Base-by-base conservation (phyloP, 1,140 invertebrate species). In the Achroia grisella region DNA sequence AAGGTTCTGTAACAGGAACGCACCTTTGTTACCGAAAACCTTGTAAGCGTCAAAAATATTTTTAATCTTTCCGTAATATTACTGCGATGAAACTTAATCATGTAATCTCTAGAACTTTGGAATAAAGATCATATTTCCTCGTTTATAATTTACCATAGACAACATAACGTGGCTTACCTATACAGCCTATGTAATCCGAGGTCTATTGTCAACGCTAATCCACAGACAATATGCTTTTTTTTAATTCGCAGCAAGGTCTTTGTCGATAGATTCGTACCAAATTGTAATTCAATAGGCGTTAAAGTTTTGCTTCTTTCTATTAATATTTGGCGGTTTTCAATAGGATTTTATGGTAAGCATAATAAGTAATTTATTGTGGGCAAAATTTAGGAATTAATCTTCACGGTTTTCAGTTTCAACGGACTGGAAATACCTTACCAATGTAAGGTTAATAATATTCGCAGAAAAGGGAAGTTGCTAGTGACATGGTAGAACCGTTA, bases 221-320 rank as follows among this genome's bases (percentile, higher is more conserved):
- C 35, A 10, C 13, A 37, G 35, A 37, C 8, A 37, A 37, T 12
- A 17, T 13, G 8, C 4, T 37, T 35, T 35, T 37, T 37, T 37
- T 37, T 37, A 35, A 37, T 37, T 14, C 8, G 4, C 1, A 10
- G 11, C 12, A 37, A 15, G 13, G 35, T 15, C 12, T 6, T 15
- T 37, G 35, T 17, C 35, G 35, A 37, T 23, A 6, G 4, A 15
- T 37, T 17, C 0, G 33, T 12, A 10, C 35, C 17, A 23, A 23
- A 23, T 23, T 23, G 35, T 37, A 37, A 37, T 15, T 17, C 10
- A 37, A 37, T 37, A 37, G 13, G 35, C 35, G 35, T 23, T 37
- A 37, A 37, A 17, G 17, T 17, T 37, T 37, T 10, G 9, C 1
- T 12, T 8, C 30, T 8, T 34, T 34, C 10, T 11, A 37, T 17